Evolutionary conservation across 53 echinoderm and acorn worm species (phyloP).

Genomic region (Hippasteria phrygiana): DNA sequence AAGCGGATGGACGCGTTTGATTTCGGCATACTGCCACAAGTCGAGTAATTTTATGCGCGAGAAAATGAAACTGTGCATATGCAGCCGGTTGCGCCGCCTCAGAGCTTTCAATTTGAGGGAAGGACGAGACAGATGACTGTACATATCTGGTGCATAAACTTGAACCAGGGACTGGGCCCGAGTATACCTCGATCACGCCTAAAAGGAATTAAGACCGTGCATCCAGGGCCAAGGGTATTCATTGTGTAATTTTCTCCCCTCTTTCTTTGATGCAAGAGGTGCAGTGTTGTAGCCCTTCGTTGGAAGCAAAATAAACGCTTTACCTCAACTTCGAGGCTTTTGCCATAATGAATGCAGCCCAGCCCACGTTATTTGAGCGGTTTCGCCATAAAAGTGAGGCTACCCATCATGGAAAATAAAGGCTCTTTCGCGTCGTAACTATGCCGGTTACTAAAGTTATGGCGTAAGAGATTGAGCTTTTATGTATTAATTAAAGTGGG

Average conservation of each 20-base stretch:
- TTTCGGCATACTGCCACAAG: neutral
- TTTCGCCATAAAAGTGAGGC: too few species aligned
- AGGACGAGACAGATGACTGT: conserved; percentile 14
- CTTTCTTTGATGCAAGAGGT: neutral
- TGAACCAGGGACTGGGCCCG: neutral
- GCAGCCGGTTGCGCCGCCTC: neutral
- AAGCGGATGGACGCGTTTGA: neutral
- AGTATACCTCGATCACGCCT: neutral
- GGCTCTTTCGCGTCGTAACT: too few species aligned
- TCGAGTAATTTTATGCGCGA: neutral
- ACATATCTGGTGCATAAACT: neutral
- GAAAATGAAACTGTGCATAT: neutral
- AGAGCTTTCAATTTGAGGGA: neutral
- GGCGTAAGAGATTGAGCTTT: too few species aligned
- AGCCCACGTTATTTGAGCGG: too few species aligned
- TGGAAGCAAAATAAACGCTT: too few species aligned
- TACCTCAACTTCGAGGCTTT: too few species aligned
- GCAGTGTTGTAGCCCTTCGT: too few species aligned
- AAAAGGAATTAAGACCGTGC: neutral
- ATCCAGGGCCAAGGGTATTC: neutral
- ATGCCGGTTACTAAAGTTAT: too few species aligned
- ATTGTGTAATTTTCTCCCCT: neutral
- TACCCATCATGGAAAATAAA: too few species aligned
- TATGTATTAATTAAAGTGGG: too few species aligned
- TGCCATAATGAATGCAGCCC: too few species aligned